These are phyloP conservation scores for Tricholaema leucomelas DNA, from an alignment of 2,113 vertebrate genomes.

Conservation along the genomic window DNA sequence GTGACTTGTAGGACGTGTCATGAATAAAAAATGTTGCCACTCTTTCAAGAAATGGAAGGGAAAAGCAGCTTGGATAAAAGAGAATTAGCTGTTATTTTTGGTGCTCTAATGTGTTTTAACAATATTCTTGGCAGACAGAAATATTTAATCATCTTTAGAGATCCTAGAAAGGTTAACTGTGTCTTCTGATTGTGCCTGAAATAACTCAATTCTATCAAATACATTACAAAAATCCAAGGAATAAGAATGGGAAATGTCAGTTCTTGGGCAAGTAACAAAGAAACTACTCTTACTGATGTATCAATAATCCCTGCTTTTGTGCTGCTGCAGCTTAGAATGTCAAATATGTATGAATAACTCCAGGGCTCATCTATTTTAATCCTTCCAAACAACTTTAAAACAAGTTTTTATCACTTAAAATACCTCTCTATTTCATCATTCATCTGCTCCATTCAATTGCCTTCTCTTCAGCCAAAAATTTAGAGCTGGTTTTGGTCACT, in stretches of 20 bases:
- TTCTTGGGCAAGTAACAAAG: slow-evolving; percentile 24
- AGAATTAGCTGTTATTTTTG: background rate
- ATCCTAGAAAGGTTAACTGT: background rate
- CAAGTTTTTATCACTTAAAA: slow-evolving; percentile 24
- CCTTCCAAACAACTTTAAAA: slow-evolving; percentile 23
- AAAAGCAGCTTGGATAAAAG: background rate
- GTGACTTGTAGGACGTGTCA: background rate
- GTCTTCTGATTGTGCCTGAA: background rate
- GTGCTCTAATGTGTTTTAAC: background rate
- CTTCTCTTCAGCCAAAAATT: background rate
- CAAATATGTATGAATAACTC: slow-evolving; percentile 21
- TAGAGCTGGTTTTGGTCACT: background rate
- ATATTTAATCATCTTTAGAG: background rate
- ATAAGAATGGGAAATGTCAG: background rate
- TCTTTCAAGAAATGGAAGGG: background rate
- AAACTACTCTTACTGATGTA: background rate
- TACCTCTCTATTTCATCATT: background rate
- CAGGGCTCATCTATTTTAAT: slow-evolving; percentile 7
- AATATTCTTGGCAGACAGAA: background rate
- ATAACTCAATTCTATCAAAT: background rate
- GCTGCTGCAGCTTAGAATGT: slow-evolving; percentile 41
- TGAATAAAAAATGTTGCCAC: background rate
- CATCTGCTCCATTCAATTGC: background rate
- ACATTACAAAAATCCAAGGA: background rate
- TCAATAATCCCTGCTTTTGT: background rate